Base-by-base conservation (phyloP, 1,140 invertebrate species). In the Zaprionus capensis region DNA sequence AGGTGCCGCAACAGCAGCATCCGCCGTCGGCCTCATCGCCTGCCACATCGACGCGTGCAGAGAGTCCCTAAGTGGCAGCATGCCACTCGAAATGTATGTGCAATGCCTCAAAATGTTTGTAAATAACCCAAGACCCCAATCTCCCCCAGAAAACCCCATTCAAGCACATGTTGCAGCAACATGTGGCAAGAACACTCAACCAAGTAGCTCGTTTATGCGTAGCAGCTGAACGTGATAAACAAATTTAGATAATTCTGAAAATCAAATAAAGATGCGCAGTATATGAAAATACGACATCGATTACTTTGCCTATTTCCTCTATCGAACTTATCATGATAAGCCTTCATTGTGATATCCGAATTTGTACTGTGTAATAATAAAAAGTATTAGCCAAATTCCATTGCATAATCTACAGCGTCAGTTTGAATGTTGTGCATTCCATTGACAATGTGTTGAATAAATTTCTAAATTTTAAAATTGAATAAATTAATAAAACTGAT, bases 1-100 rank as follows among this genome's bases (percentile, higher is more conserved):
- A 92, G 51, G 63, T 93, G 79, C 92, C 91, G 41, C 91, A 91
- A 7, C 41, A 46, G 41, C 41, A 38, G 57, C 84, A 92, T 55
- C 80, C 84, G 68, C 75, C 64, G 36, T 31, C 70, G n/a, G 62
- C 74, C 22, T 44, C 85, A 6, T 88, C 85, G 38, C 86, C 85
- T 14, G 83, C 86, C 55, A 56, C 76, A 31, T 91, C 83, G 7
- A 71, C 69, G 58, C 56, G 83, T 1, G 83, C 83, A 12, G 83
- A 86, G 22, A 88, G 84, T 70, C 83, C 83, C 59, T 86, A 86
- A 75, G 66, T 20, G 36, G 28, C 38, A 5, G 34, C 51, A 38
- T 24, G 41, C 71, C 68, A 66, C 20, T 49, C 14, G 81, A 90
- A 90, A 88, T 81, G 68, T 90, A 88, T 90, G 84, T 88, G 84